A percentile compares a stretch with the other conserved stretches of the same genome.
These are phyloP conservation scores for Lanistes nyassanus DNA, from an alignment of 1,140 invertebrate species.

Conservation along the genomic window DNA sequence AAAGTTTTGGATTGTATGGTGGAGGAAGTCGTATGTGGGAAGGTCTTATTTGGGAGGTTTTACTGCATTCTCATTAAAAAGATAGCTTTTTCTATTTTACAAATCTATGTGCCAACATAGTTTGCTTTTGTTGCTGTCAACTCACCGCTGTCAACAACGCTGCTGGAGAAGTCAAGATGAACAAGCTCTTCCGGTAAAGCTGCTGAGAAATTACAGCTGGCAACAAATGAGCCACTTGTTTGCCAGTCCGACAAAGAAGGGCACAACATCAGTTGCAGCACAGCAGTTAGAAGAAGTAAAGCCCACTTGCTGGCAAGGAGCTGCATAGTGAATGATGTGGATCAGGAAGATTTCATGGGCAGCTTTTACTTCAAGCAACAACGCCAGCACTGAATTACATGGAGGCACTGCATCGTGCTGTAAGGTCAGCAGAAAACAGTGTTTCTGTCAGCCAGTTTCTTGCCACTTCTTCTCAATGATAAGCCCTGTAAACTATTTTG, in stretches of 20 bases:
- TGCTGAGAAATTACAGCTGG: slow-evolving; percentile 15
- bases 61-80: too few species aligned
- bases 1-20: too few species aligned
- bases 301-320: slow-evolving; percentile 7
- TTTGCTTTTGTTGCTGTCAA: slow-evolving; percentile 17
- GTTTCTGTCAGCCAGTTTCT: too few species aligned
- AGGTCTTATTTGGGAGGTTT: too few species aligned
- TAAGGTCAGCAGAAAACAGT: neutral
- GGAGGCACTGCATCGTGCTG: neutral
- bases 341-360: neutral
- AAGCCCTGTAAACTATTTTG: too few species aligned
- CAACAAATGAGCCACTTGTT: neutral
- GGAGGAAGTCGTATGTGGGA: too few species aligned
- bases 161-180: slow-evolving; percentile 55
- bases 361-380: neutral
- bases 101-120: too few species aligned
- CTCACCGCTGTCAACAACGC: slow-evolving; percentile 64
- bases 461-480: too few species aligned
- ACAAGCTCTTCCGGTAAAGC: slow-evolving; percentile 18
- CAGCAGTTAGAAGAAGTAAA: slow-evolving; percentile 20
- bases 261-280: slow-evolving; percentile 18
- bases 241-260: neutral
- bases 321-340: neutral
- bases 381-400: neutral
- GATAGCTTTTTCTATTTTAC: too few species aligned